phyloP scores from a whole-genome alignment of 2,888 invertebrate species.

The Belgica antarctica region DNA sequence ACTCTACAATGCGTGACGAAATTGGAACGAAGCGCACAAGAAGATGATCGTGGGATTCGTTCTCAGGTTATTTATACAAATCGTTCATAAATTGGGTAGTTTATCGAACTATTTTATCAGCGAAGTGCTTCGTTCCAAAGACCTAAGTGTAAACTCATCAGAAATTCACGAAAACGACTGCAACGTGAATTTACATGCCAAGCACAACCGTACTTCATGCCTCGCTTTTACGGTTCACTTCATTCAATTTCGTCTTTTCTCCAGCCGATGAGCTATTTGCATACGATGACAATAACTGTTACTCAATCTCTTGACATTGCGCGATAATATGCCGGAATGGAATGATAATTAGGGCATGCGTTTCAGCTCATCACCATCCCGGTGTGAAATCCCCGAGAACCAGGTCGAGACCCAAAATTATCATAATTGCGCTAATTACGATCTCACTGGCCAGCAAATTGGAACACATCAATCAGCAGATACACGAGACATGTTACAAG shows the following conservation, averaged over 20 bases:
- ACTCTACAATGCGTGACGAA: no score
- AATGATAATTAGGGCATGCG: not conserved
- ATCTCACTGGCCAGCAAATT: no score
- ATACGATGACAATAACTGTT: constrained; percentile 18
- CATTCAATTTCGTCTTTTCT: not conserved
- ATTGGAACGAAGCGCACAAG: not conserved
- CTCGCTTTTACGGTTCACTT: not conserved
- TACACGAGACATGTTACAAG: no score
- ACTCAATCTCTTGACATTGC: constrained; percentile 17
- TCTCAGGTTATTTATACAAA: no score
- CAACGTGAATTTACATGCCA: not conserved
- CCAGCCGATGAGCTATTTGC: not conserved
- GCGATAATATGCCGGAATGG: not conserved
- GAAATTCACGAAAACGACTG: constrained; percentile 1
- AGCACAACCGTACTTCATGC: not conserved
- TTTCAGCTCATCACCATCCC: not conserved
- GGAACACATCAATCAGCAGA: no score
- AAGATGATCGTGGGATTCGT: not conserved
- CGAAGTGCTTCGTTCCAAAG: no score
- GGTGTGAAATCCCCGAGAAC: constrained; percentile 4
- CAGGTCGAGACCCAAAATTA: constrained; percentile 16
- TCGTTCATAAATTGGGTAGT: no score
- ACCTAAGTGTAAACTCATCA: not conserved
- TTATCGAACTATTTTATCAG: no score
- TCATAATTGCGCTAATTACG: not conserved